Evolutionary conservation across 1,140 invertebrate genomes (phyloP).

Genomic region (Epicauta chinensis): DNA sequence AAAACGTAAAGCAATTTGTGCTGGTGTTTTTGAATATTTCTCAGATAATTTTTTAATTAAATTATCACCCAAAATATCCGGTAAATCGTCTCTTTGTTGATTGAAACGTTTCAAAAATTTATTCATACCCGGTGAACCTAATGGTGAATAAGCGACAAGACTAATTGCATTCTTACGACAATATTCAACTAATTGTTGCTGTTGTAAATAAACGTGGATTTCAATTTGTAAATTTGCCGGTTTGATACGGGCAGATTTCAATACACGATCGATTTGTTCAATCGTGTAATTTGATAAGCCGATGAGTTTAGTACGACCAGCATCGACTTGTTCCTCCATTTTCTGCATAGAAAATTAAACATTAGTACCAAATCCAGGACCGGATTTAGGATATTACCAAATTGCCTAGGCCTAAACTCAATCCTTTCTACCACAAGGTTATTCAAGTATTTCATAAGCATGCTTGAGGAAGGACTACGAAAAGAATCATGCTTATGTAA

Average conservation of each 20-base stretch:
- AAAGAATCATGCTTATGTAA: too few relatives aligned
- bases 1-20: slow-evolving; percentile 56
- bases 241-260: slow-evolving; percentile 56
- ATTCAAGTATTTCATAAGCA: too few relatives aligned
- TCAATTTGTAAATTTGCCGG: slow-evolving; percentile 72
- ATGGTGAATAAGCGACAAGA: slow-evolving; percentile 74
- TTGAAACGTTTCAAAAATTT: slow-evolving; percentile 44
- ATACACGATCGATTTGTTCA: slow-evolving; percentile 58
- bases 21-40: slow-evolving; percentile 51
- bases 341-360: slow-evolving; percentile 50
- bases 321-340: slow-evolving; percentile 65
- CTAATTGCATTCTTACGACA: slow-evolving; percentile 65
- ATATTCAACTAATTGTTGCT: slow-evolving; percentile 63
- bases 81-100: slow-evolving; percentile 40
- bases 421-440: too few relatives aligned
- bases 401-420: too few relatives aligned
- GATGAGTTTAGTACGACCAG: slow-evolving; percentile 57
- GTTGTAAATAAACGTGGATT: slow-evolving; percentile 75
- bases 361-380: too few relatives aligned
- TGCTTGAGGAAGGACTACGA: too few relatives aligned
- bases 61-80: slow-evolving; percentile 59
- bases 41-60: slow-evolving; percentile 59
- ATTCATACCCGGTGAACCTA: slow-evolving; percentile 62
- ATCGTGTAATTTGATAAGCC: slow-evolving; percentile 74
- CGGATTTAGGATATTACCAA: too few relatives aligned